Evolutionary conservation across 2,888 invertebrate species (phyloP).

Genomic region (Malachius bipustulatus): DNA sequence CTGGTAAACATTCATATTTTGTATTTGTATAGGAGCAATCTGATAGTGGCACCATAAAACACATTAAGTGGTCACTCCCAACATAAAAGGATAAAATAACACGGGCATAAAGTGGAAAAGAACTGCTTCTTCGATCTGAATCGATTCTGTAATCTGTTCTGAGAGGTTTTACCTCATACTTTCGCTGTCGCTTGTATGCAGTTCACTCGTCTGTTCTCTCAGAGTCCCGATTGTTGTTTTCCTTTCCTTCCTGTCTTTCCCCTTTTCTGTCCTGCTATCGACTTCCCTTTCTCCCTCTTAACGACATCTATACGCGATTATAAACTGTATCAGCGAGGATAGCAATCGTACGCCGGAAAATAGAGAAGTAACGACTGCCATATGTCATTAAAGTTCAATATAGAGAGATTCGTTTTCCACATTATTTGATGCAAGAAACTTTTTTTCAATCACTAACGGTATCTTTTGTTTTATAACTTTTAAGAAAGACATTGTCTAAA

Average conservation of each 20-base stretch:
- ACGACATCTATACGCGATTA: constrained; percentile 3
- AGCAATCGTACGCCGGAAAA: too few relatives aligned
- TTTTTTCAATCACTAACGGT: too few relatives aligned
- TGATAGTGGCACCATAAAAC: constrained; percentile 32
- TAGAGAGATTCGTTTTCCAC: too few relatives aligned
- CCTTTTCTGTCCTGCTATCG: not conserved
- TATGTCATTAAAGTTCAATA: too few relatives aligned
- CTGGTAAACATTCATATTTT: constrained; percentile 25
- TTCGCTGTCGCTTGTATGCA: constrained; percentile 20
- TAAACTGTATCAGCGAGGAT: not conserved
- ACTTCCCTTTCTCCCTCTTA: not conserved
- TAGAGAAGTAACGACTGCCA: too few relatives aligned
- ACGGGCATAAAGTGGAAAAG: constrained; percentile 32
- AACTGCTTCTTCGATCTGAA: constrained; percentile 28
- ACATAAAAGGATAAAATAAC: constrained; percentile 36
- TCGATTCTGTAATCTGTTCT: constrained; percentile 34
- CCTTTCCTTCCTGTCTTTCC: constrained; percentile 1
- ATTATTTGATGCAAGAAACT: too few relatives aligned
- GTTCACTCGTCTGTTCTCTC: constrained; percentile 15
- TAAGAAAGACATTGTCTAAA: too few relatives aligned
- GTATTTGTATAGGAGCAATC: constrained; percentile 31
- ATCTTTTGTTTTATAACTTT: too few relatives aligned
- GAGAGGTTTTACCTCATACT: constrained; percentile 28
- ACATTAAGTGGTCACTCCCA: constrained; percentile 35
- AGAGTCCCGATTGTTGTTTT: not conserved